A percentile compares a stretch with the other conserved stretches of the same genome.
Conservation (phyloP, 2,888 invertebrate species). For the Dione vanillae region DNA sequence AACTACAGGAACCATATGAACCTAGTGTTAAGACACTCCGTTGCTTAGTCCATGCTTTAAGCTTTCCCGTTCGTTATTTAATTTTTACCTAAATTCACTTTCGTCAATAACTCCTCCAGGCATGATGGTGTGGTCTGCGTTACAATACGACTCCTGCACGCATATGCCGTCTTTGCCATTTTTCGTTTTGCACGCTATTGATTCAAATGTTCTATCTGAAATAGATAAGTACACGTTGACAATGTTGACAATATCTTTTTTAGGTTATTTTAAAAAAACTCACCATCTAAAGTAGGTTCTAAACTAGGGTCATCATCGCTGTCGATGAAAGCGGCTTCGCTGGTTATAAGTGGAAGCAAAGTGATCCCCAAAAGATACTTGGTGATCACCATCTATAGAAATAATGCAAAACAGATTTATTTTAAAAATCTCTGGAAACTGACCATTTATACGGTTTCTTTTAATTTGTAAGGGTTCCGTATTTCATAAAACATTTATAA, state of each 20-base stretch:
- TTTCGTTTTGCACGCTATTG: constrained; percentile 15
- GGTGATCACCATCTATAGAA: neutral
- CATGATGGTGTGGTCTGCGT: constrained; percentile 30
- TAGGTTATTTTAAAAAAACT: neutral
- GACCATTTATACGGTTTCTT: too few species aligned
- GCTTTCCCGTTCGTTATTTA: neutral
- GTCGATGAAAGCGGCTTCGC: neutral
- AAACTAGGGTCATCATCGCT: constrained; percentile 8
- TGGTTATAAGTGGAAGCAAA: constrained; percentile 4
- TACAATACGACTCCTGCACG: constrained; percentile 39
- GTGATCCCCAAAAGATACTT: neutral
- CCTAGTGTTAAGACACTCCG: too few species aligned
- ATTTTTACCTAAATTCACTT: constrained; percentile 35
- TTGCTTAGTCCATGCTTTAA: too few species aligned
- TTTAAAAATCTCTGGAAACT: too few species aligned
- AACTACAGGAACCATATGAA: too few species aligned
- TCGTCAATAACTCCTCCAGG: constrained; percentile 33
- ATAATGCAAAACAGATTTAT: neutral
- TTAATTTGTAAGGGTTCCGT: too few species aligned
- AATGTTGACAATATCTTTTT: neutral
- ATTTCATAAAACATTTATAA: too few species aligned
- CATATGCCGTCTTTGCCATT: constrained; percentile 34
- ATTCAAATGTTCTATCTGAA: constrained; percentile 10
- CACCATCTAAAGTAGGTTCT: constrained; percentile 12
- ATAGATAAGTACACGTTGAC: neutral